Conservation (phyloP, 2,113 vertebrate genomes). For the Cacatua alba region DNA sequence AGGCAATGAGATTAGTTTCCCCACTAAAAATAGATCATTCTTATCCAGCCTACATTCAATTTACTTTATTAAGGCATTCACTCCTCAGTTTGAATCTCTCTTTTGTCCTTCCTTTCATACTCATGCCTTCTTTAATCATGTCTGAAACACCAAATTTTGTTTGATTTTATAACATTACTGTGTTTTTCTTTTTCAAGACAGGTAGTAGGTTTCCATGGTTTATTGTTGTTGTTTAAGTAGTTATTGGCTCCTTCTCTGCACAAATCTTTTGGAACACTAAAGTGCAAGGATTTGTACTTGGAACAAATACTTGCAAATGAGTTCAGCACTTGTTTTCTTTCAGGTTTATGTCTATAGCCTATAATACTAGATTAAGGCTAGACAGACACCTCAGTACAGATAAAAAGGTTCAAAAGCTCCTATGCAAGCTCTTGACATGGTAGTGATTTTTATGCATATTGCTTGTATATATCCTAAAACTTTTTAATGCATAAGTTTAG, state of each 20-base stretch:
- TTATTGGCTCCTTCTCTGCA: neutral
- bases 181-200: neutral
- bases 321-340: neutral
- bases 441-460: neutral
- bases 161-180: neutral
- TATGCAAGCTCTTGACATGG: fast-evolving
- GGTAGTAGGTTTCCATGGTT: neutral
- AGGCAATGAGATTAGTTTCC: neutral
- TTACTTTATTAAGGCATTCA: neutral
- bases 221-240: neutral
- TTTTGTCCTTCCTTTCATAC: neutral
- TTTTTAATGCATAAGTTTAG: neutral
- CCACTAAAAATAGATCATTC: neutral
- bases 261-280: neutral
- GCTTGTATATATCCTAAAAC: neutral
- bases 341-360: neutral
- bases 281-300: neutral
- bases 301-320: neutral
- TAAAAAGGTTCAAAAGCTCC: neutral
- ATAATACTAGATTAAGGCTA: neutral
- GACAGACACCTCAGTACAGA: neutral
- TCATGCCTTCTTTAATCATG: neutral
- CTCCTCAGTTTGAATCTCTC: neutral
- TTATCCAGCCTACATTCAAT: neutral
- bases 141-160: neutral